Evolutionary conservation across 2,113 vertebrate genomes (phyloP).

Genomic region (Caranx ignobilis): DNA sequence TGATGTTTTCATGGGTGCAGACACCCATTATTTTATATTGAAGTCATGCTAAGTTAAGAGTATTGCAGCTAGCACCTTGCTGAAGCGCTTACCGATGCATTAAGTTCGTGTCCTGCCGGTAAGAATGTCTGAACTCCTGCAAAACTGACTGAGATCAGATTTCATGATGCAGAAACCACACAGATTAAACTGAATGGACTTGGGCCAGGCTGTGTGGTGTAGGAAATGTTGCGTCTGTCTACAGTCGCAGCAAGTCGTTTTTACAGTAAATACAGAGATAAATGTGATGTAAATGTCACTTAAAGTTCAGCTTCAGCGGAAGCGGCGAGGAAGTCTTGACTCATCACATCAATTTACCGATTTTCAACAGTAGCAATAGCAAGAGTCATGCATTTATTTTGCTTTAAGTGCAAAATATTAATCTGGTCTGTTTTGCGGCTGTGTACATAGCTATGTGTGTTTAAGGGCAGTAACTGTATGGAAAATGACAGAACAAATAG

Average conservation of each 20-base stretch:
- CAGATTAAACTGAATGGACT: too few species aligned
- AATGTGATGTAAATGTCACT: neutral
- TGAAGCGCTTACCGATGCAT: neutral
- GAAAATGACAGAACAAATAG: constrained; percentile 53
- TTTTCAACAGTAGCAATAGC: neutral
- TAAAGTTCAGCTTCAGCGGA: neutral
- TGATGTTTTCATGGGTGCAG: neutral
- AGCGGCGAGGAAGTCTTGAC: constrained; percentile 18
- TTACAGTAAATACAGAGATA: neutral
- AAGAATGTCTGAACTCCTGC: too few species aligned
- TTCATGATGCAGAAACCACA: too few species aligned
- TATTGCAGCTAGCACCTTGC: neutral
- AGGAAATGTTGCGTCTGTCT: too few species aligned
- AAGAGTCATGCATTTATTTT: neutral
- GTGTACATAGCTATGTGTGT: constrained; percentile 17
- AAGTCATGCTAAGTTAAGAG: neutral
- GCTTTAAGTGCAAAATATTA: constrained; percentile 13
- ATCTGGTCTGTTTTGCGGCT: constrained; percentile 31
- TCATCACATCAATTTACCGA: constrained; percentile 26
- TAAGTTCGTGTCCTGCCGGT: too few species aligned
- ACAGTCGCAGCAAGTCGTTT: neutral
- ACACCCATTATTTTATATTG: neutral
- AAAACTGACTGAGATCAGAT: too few species aligned
- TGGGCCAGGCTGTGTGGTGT: too few species aligned
- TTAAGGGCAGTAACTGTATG: constrained; percentile 27